Evolutionary conservation across 2,797 vertebrate species (phyloP), one percentile per base, ranked within the genome.

Genomic region (Aythya fuligula): DNA sequence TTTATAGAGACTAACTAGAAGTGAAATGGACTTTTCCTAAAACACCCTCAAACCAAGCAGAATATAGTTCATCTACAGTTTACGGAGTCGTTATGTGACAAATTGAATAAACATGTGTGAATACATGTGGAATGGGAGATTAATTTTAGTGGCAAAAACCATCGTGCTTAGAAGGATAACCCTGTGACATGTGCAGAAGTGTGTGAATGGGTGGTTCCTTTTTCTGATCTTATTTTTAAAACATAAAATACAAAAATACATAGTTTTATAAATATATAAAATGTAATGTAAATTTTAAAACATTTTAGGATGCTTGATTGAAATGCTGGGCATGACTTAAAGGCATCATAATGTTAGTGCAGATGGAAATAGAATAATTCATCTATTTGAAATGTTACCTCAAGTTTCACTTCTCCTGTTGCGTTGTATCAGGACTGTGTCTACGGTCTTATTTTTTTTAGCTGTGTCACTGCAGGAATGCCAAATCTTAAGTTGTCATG

Each of bases 341-440:
- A 92, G 61, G 30, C 62, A 36, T 61, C 54, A 69, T 65, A 80
- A 41, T 60, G 25, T n/a, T 75, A 51, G 41, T 65, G 58, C 54
- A 78, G 71, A 90, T 94, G 54, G 45, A 92, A 94, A 88, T 36
- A 64, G 41, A 84, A 13, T 65, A 90, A 80, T 30, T 86, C 45
- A 30, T 56, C 49, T 65, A 11, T 77, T 85, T 91, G 47, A 76
- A 89, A 80, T 19, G 27, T 70, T 89, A 84, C 80, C 62, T 88
- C 39, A 38, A 57, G 28, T 89, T 90, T 85, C 45, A 45, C 53
- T 90, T 93, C 53, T 89, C 49, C 65, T 79, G 30, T 64, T 73
- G 24, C 41, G 14, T 60, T 57, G 21, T 65, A 74, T 87, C 45
- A 38, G 64, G 56, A 41, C 77, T 84, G 9, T 67, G 43, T 39